Conservation (phyloP, 2,113 vertebrate species). For the Eira barbara region DNA sequence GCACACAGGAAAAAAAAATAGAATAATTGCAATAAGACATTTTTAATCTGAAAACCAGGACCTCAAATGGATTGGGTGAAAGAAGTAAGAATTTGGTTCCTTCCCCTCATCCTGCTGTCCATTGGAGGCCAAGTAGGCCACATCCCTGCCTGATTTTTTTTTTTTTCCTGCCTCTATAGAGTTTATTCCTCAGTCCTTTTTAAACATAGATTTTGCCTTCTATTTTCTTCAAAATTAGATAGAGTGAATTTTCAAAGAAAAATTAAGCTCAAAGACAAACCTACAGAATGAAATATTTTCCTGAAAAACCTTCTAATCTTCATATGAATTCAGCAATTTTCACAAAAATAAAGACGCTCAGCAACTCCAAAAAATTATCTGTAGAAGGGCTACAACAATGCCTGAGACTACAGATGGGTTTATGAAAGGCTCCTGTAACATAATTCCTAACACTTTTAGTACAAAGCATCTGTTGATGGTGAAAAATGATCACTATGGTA, state of each 20-base stretch:
- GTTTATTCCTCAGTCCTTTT: not conserved
- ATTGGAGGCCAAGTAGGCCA: not conserved
- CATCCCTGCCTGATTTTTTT: not conserved
- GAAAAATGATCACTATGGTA: conserved; percentile 16
- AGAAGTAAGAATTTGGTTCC: not conserved
- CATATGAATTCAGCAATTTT: conserved; percentile 3
- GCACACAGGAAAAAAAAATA: not conserved
- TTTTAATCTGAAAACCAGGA: not conserved
- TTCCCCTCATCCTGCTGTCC: not conserved
- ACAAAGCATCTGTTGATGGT: conserved; percentile 38
- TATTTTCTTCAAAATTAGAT: conserved; percentile 3
- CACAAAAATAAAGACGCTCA: not conserved
- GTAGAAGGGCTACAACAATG: not conserved
- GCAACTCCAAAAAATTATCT: not conserved
- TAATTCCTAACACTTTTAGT: not conserved
- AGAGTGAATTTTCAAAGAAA: not conserved
- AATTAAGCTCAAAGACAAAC: conserved; percentile 1
- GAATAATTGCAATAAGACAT: not conserved
- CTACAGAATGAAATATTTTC: not conserved
- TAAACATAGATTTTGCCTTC: not conserved
- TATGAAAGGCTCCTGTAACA: not conserved
- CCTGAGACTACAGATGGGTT: not conserved
- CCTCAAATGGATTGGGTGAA: not conserved
- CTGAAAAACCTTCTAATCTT: not conserved
- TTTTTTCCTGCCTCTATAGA: not conserved